Evolutionary conservation across 2,797 vertebrate genomes (phyloP).

Genomic region (Oceanodroma leucorhoa): DNA sequence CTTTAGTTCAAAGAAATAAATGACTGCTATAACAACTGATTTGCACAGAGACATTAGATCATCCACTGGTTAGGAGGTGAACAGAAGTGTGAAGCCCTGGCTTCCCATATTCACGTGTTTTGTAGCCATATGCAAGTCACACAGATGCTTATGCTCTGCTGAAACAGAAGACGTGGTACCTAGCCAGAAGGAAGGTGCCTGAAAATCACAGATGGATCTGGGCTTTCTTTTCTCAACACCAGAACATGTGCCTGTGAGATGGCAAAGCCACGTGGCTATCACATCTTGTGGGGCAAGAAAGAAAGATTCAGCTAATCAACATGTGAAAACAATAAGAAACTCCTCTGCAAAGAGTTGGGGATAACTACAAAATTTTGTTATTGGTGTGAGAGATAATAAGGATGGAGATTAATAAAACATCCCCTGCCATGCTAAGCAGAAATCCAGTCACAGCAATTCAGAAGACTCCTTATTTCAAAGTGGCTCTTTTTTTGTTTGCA

Average conservation of each 20-base stretch:
- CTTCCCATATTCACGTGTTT: neutral
- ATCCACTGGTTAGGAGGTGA: neutral
- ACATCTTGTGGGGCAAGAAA: neutral
- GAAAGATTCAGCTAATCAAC: neutral
- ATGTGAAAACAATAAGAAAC: neutral
- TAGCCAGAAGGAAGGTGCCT: neutral
- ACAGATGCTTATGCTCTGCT: neutral
- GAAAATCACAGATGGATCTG: neutral
- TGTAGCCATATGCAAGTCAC: neutral
- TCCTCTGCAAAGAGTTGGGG: neutral
- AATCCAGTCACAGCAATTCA: neutral
- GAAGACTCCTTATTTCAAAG: neutral
- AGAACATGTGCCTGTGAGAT: neutral
- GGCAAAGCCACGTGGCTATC: rapidly evolving
- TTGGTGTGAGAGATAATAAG: neutral
- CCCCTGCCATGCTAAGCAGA: neutral
- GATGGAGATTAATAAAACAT: neutral
- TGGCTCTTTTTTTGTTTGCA: neutral
- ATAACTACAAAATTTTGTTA: neutral
- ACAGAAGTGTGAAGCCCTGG: neutral
- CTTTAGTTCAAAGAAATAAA: neutral
- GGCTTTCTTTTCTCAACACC: neutral
- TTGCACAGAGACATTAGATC: neutral
- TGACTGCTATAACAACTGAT: neutral
- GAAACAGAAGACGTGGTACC: rapidly evolving